phyloP scores from a whole-genome alignment of 2,113 vertebrate genomes.

The Camelus dromedarius region DNA sequence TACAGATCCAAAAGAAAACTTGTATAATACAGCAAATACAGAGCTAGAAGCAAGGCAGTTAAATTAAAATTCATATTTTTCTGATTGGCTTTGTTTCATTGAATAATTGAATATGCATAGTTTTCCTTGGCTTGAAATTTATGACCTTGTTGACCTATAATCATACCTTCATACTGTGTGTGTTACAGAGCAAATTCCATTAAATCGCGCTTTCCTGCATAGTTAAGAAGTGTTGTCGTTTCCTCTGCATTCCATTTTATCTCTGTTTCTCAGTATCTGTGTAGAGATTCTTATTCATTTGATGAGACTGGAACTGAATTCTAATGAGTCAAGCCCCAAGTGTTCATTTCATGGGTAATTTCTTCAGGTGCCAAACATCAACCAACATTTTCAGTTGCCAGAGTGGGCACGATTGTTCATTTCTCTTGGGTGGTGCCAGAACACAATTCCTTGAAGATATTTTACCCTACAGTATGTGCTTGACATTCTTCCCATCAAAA shows the following conservation, averaged over 20 bases:
- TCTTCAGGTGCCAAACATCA: conserved; percentile 63
- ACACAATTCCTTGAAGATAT: conserved; percentile 36
- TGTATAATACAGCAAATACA: background rate
- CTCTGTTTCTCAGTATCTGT: conserved; percentile 36
- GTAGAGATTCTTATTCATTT: conserved; percentile 70
- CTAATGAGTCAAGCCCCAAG: conserved; percentile 52
- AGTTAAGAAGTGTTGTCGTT: background rate
- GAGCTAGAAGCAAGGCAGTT: background rate
- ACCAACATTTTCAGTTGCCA: conserved; percentile 50
- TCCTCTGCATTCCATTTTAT: conserved; percentile 53
- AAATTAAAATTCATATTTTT: background rate
- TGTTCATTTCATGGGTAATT: conserved; percentile 71
- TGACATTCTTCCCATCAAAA: background rate
- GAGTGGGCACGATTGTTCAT: background rate
- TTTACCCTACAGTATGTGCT: conserved; percentile 27
- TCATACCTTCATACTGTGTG: background rate
- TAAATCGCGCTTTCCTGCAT: conserved; percentile 36
- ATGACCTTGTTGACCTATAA: background rate
- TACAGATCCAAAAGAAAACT: background rate
- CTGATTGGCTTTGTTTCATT: conserved; percentile 5
- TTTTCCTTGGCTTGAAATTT: background rate
- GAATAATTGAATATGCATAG: background rate
- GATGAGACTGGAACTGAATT: conserved; percentile 29
- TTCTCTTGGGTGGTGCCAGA: background rate
- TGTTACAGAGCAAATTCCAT: background rate